Conservation (phyloP, 2,888 invertebrate genomes). For the Seira sanloemensis region DNA sequence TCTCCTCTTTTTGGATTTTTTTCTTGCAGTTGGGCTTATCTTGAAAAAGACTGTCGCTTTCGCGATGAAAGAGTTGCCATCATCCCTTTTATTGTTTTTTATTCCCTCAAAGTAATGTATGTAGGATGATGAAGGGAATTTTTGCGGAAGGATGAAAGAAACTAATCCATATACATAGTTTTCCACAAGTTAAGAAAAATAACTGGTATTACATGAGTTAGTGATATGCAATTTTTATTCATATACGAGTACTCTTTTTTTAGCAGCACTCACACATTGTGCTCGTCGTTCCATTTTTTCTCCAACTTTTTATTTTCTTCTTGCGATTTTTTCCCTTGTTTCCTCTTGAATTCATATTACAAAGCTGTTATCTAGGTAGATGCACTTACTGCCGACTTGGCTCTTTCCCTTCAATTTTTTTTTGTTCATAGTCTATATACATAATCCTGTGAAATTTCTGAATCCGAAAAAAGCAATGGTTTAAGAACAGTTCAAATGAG, state of each 20-base stretch:
- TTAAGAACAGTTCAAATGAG: slow-evolving; percentile 9
- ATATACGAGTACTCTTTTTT: background rate
- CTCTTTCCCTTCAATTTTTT: too few relatives aligned
- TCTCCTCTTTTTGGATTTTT: background rate
- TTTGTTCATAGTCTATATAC: too few relatives aligned
- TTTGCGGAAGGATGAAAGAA: slow-evolving; percentile 38
- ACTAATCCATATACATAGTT: slow-evolving; percentile 39
- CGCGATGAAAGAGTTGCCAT: background rate
- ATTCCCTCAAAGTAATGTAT: background rate
- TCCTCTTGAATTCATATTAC: slow-evolving; percentile 46
- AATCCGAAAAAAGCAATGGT: slow-evolving; percentile 3
- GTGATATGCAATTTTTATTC: slow-evolving; percentile 33
- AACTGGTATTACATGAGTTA: slow-evolving; percentile 1
- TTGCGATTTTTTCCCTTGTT: background rate
- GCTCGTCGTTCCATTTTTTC: background rate
- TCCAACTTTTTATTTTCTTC: slow-evolving; percentile 3
- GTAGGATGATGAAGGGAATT: slow-evolving; percentile 11
- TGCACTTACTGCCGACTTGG: slow-evolving; percentile 33
- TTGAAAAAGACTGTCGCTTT: background rate
- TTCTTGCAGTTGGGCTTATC: background rate
- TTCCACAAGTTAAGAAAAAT: background rate
- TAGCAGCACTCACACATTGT: background rate
- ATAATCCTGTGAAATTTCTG: slow-evolving; percentile 39
- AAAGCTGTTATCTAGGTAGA: slow-evolving; percentile 41
- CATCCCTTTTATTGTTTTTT: slow-evolving; percentile 12